Percentiles rank a stretch among this genome's conserved stretches.
These are phyloP conservation scores for Wasmannia auropunctata DNA, from an alignment of 1,140 invertebrate species.

Conservation along the genomic window DNA sequence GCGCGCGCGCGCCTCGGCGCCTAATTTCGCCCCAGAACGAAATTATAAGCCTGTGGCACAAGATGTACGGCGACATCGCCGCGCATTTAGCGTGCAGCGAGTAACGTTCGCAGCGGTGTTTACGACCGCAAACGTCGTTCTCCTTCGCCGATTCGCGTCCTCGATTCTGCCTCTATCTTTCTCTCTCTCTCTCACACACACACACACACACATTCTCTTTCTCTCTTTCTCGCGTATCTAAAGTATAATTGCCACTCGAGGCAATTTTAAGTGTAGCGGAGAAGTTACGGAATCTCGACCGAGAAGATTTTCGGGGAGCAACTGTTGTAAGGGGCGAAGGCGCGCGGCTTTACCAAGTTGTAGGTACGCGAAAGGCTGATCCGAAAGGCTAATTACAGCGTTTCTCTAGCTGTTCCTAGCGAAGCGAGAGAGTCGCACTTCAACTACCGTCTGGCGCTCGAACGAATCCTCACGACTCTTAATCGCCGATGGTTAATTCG, in stretches of 20 bases:
- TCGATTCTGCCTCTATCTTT: background rate
- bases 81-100: conserved; percentile 11
- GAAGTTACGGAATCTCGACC: background rate
- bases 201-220: no score
- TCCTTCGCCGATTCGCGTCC: conserved; percentile 16
- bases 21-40: conserved; percentile 76
- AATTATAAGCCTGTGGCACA: conserved; percentile 76
- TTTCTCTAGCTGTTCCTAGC: no score
- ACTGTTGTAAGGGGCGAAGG: background rate
- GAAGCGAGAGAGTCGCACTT: background rate
- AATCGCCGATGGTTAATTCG: conserved; percentile 23
- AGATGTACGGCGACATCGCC: conserved; percentile 73
- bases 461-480: background rate
- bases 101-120: background rate
- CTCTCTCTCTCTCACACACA: background rate
- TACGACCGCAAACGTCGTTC: background rate
- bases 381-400: conserved; percentile 15
- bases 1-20: conserved; percentile 56
- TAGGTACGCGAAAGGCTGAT: conserved; percentile 25
- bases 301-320: background rate
- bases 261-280: conserved; percentile 28
- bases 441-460: background rate
- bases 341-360: background rate
- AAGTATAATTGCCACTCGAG: conserved; percentile 30
- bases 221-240: background rate